A percentile compares a stretch with the other conserved stretches of the same genome.
Conservation (phyloP, 92 coral and sea anemone species). For the Phenganax subtilis region DNA sequence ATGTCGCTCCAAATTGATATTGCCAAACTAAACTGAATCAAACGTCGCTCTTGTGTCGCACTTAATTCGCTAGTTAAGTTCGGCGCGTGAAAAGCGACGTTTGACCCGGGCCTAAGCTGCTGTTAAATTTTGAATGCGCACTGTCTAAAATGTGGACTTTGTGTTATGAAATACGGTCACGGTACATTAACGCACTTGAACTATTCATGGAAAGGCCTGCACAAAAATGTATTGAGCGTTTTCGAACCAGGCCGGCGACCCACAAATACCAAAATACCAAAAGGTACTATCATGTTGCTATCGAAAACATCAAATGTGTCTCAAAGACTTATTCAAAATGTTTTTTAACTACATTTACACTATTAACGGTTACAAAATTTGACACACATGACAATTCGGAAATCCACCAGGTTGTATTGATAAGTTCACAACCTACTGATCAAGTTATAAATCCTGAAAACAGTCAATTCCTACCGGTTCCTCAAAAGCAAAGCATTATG, state of each 20-base stretch:
- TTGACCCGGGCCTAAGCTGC: neutral
- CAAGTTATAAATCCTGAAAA: too few species aligned
- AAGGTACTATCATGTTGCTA: neutral
- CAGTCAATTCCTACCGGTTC: too few species aligned
- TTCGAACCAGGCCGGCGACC: slow-evolving; percentile 5
- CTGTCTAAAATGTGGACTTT: slow-evolving; percentile 16
- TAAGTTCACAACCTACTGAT: too few species aligned
- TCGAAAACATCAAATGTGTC: neutral
- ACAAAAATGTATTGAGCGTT: slow-evolving; percentile 6
- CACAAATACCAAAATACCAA: neutral
- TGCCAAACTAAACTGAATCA: too few species aligned
- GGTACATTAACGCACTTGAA: neutral
- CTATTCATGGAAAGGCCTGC: neutral
- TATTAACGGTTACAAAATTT: neutral
- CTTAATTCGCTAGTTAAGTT: too few species aligned
- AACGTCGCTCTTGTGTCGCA: too few species aligned
- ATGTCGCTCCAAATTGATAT: too few species aligned
- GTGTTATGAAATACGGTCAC: slow-evolving; percentile 2
- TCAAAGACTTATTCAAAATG: neutral
- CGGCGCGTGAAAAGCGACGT: too few species aligned
- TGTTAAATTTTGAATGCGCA: neutral
- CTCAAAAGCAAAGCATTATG: too few species aligned
- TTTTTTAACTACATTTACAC: neutral
- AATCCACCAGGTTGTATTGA: too few species aligned
- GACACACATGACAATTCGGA: too few species aligned